A percentile compares a stretch with the other conserved stretches of the same genome.
Conservation (phyloP, 1,140 invertebrate genomes). For the Zaprionus ornatus region DNA sequence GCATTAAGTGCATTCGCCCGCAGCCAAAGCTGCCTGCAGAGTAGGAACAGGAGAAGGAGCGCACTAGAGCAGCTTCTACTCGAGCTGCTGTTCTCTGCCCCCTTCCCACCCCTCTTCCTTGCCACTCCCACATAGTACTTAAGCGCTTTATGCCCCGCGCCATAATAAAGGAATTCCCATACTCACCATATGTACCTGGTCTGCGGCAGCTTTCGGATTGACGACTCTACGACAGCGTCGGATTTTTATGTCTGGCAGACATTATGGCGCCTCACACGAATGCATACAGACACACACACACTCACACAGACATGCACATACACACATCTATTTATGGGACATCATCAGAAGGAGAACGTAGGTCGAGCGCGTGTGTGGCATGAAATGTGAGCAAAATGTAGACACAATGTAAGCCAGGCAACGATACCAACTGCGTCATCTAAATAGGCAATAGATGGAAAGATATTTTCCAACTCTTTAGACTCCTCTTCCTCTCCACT, state of each 20-base stretch:
- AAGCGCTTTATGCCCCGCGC: conserved; percentile 45
- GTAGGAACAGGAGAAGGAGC: neutral
- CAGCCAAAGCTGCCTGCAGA: neutral
- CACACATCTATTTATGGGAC: conserved; percentile 38
- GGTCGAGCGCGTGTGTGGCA: conserved; percentile 23
- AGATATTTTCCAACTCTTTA: neutral
- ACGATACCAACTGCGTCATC: neutral
- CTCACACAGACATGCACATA: conserved; percentile 8
- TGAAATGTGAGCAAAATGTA: conserved; percentile 28
- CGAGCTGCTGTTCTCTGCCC: neutral
- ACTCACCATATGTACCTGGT: conserved; percentile 1
- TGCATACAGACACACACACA: conserved; percentile 22
- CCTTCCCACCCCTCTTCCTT: neutral
- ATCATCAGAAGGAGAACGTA: conserved; percentile 17
- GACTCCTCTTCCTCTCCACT: neutral
- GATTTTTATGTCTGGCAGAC: conserved; percentile 45
- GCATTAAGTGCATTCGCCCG: conserved; percentile 62
- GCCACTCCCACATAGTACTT: conserved; percentile 26
- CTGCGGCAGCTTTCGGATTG: conserved; percentile 24
- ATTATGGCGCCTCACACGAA: conserved; percentile 33
- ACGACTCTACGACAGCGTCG: conserved; percentile 31
- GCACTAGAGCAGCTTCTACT: neutral
- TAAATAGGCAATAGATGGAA: neutral
- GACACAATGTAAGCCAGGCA: conserved; percentile 28
- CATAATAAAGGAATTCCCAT: conserved; percentile 42